Evolutionary conservation across 2,888 invertebrate genomes (phyloP).

Genomic region (Clepsis dumicolana): DNA sequence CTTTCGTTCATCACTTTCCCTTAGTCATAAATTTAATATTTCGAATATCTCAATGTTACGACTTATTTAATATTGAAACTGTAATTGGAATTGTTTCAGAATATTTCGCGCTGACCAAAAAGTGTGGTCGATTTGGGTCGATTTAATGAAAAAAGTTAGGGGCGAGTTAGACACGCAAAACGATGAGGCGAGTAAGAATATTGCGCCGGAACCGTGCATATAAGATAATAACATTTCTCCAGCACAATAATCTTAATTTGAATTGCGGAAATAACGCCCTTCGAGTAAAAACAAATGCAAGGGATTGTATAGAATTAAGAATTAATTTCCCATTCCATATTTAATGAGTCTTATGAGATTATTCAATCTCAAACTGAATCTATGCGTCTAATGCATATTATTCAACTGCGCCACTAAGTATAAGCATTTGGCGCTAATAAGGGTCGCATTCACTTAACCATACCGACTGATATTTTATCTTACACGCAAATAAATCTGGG

Average conservation of each 20-base stretch:
- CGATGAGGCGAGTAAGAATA: slow-evolving; percentile 7
- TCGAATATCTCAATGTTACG: slow-evolving; percentile 16
- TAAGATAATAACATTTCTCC: slow-evolving; percentile 2
- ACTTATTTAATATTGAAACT: slow-evolving; percentile 37
- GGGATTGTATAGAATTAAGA: too few relatives aligned
- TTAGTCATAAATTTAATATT: slow-evolving; percentile 4
- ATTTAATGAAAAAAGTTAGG: slow-evolving; percentile 43
- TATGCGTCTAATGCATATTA: too few relatives aligned
- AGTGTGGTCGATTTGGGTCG: slow-evolving; percentile 39
- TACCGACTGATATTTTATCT: too few relatives aligned
- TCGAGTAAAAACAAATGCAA: too few relatives aligned
- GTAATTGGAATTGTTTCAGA: slow-evolving; percentile 42
- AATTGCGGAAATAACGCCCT: not conserved
- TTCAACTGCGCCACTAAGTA: too few relatives aligned
- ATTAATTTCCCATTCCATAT: too few relatives aligned
- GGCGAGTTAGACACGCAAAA: slow-evolving; percentile 26
- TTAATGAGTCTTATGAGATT: too few relatives aligned
- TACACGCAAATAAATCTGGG: too few relatives aligned
- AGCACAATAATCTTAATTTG: not conserved
- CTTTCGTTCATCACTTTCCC: not conserved
- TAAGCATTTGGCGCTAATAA: too few relatives aligned
- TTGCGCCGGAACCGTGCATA: slow-evolving; percentile 1
- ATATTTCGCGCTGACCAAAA: slow-evolving; percentile 41
- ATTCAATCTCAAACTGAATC: too few relatives aligned
- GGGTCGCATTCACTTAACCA: too few relatives aligned